A percentile compares a stretch with the other conserved stretches of the same genome.
Evolutionary conservation across 2,113 vertebrate species (phyloP).

Genomic region (Glaucomys volans): DNA sequence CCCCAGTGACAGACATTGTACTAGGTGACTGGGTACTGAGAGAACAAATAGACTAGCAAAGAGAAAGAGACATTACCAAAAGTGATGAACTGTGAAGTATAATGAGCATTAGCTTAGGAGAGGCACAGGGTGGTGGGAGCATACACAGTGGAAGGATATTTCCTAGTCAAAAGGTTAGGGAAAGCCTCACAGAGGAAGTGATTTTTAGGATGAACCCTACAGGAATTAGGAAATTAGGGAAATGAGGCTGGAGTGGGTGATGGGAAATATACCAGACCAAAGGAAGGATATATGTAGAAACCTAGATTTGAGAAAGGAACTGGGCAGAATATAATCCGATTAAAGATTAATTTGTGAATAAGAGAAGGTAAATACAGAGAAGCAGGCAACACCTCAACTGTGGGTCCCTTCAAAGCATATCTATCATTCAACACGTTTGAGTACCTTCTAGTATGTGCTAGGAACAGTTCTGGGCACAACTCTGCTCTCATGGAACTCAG

Average conservation of each 20-base stretch:
- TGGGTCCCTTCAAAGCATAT: neutral
- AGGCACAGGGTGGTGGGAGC: neutral
- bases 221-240: neutral
- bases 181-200: neutral
- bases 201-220: neutral
- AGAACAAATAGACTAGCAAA: neutral
- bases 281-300: neutral
- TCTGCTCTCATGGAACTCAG: neutral
- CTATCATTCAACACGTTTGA: neutral
- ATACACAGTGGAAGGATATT: neutral
- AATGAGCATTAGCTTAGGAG: neutral
- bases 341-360: neutral
- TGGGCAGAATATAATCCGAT: neutral
- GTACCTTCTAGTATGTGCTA: neutral
- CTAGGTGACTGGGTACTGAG: neutral
- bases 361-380: neutral
- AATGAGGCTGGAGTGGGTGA: neutral
- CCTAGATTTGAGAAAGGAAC: neutral
- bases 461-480: neutral
- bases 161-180: neutral
- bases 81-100: neutral
- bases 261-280: neutral
- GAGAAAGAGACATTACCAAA: neutral
- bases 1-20: neutral
- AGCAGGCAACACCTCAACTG: neutral